A percentile compares a stretch with the other conserved stretches of the same genome.
These are phyloP conservation scores for Drosophila micromelanica DNA, from an alignment of 1,140 invertebrate species.

Conservation along the genomic window DNA sequence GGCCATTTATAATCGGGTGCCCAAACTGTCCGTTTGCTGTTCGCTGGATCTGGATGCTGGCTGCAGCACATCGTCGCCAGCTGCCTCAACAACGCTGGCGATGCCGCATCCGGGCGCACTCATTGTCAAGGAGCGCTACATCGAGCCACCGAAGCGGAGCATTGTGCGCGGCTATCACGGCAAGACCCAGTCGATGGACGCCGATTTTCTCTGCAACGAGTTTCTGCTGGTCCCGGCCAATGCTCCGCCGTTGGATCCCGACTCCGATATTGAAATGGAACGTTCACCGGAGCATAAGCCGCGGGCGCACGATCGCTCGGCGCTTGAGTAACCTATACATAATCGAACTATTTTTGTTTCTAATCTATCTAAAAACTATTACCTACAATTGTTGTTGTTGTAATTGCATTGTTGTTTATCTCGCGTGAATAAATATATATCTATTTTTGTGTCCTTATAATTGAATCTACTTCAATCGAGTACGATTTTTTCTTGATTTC, in stretches of 20 bases:
- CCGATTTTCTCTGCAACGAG: constrained; percentile 79
- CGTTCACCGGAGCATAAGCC: not conserved
- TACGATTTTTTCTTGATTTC: too few species aligned
- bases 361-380: constrained; percentile 22
- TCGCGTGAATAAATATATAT: constrained; percentile 12
- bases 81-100: constrained; percentile 15
- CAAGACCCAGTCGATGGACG: constrained; percentile 83
- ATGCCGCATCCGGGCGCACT: constrained; percentile 79
- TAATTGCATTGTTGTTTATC: constrained; percentile 51
- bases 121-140: constrained; percentile 85
- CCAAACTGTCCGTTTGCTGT: constrained; percentile 36
- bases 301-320: not conserved
- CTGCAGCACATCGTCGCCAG: constrained; percentile 5
- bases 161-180: constrained; percentile 85
- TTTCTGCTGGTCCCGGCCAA: constrained; percentile 70
- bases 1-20: constrained; percentile 14
- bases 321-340: not conserved
- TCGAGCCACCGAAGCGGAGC: constrained; percentile 85
- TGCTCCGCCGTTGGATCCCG: constrained; percentile 33
- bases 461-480: too few species aligned
- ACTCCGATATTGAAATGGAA: constrained; percentile 19
- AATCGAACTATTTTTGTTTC: constrained; percentile 1
- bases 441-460: constrained; percentile 12
- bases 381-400: constrained; percentile 53
- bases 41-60: constrained; percentile 20